Conservation (phyloP, 2,888 invertebrate genomes). For the Orchestes rusci region DNA sequence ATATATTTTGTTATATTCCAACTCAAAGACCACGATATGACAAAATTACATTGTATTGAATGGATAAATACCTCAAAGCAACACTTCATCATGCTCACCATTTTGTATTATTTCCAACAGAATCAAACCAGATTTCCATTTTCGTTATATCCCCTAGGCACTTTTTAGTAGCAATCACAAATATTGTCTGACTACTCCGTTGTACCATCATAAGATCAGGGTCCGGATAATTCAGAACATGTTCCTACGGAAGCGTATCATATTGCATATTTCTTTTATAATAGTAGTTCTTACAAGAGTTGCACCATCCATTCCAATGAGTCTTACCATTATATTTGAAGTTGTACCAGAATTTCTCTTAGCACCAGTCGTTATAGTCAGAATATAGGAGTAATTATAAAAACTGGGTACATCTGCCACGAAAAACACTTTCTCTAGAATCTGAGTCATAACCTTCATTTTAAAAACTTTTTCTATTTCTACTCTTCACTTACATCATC, state of each 20-base stretch:
- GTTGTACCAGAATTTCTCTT: conserved; percentile 30
- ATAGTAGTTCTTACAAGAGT: conserved; percentile 30
- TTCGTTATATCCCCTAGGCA: conserved; percentile 30
- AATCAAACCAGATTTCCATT: conserved; percentile 33
- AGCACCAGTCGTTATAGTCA: conserved; percentile 29
- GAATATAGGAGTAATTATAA: conserved; percentile 28
- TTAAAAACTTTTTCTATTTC: too few species aligned
- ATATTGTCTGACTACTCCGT: conserved; percentile 31
- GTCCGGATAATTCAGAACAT: conserved; percentile 36
- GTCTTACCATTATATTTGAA: conserved; percentile 30
- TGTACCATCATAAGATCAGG: conserved; percentile 30
- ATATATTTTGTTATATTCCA: too few species aligned
- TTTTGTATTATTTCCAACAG: conserved; percentile 29
- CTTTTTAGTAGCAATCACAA: conserved; percentile 30
- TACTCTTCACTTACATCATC: too few species aligned
- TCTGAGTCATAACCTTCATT: too few species aligned
- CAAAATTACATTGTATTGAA: too few species aligned
- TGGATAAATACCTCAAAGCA: too few species aligned
- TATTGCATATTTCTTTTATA: conserved; percentile 11
- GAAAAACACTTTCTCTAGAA: conserved; percentile 26
- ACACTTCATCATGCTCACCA: too few species aligned
- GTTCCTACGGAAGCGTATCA: conserved; percentile 9
- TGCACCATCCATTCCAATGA: conserved; percentile 27
- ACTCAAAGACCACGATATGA: too few species aligned
- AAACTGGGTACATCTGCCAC: conserved; percentile 27